Evolutionary conservation across 2,797 vertebrate species (phyloP), one percentile per base, ranked within the genome.

Genomic region (Microhierax caerulescens): DNA sequence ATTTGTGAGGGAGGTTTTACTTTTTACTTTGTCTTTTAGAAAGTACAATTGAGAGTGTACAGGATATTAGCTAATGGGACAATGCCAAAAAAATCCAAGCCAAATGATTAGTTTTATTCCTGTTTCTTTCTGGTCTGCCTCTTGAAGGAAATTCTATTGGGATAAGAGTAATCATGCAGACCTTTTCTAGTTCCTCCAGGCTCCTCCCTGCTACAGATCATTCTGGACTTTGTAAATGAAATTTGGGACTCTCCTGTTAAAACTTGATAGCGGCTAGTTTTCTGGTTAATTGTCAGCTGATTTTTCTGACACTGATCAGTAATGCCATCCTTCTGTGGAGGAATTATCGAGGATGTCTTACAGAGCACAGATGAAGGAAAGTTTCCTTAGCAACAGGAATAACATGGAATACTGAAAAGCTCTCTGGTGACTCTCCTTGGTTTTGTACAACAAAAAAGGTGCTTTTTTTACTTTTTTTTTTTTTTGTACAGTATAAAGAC

Each of bases 381-480:
- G 75, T 88, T 95, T 91, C 93, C 94, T 85, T 95, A 96, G 94
- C 90, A 97, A 96, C 93, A 79, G 69, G 69, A 91, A 80, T 91
- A 96, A 90, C 84, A 75, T 88, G 88, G 93, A 96, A 94, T 91
- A 48, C 72, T 95, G 93, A 83, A 93, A 83, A 83, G 47, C 76
- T 92, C 69, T 93, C 93, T 73, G 53, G 60, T 95, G 96, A 82
- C 74, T 95, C 43, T 82, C 17, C 73, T 94, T 87, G 28, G 80
- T 94, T 87, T 70, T 89, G 45, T 63, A 80, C 30, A 83, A 64
- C 28, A 43, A 59, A 82, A 81, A 90, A 53, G 10, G n/a, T n/a
- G 10, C 0, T 3, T 9, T 72, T 64, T 59, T 61, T 32, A 13
- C 13, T 41, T 12, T 11, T 17, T 64, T 5, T 36, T 50, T 47